Percentiles rank a stretch among this genome's conserved stretches.
phyloP scores from a whole-genome alignment of 2,797 vertebrate species.

The Lates japonicus region DNA sequence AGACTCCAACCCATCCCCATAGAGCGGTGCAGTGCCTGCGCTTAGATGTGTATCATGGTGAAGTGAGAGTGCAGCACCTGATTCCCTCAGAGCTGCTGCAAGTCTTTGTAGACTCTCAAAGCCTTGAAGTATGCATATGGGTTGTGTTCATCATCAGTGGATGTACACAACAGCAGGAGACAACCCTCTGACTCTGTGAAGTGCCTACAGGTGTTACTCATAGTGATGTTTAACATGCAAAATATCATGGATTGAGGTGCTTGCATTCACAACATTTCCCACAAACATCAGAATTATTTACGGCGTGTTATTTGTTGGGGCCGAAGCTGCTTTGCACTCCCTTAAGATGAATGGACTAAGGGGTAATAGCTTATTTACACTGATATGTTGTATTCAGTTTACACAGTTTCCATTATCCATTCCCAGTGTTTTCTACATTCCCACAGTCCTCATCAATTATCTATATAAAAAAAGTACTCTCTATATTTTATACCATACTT shows the following conservation, averaged over 20 bases:
- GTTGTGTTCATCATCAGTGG: slow-evolving; percentile 59
- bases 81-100: slow-evolving; percentile 65
- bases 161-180: slow-evolving; percentile 61
- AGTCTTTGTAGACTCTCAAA: slow-evolving; percentile 60
- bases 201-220: slow-evolving; percentile 54
- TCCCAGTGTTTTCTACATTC: slow-evolving; percentile 23
- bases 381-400: slow-evolving; percentile 42
- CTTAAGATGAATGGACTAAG: slow-evolving; percentile 32
- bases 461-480: neutral
- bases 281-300: slow-evolving; percentile 51
- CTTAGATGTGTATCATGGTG: slow-evolving; percentile 64
- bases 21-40: slow-evolving; percentile 36
- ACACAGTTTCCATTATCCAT: slow-evolving; percentile 38
- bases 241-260: slow-evolving; percentile 16
- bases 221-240: slow-evolving; percentile 56
- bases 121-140: slow-evolving; percentile 69
- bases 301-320: slow-evolving; percentile 28
- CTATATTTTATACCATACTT: slow-evolving; percentile 28
- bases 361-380: slow-evolving; percentile 49
- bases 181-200: slow-evolving; percentile 46
- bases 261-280: slow-evolving; percentile 23
- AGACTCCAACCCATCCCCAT: slow-evolving; percentile 67
- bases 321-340: slow-evolving; percentile 21
- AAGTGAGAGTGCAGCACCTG: slow-evolving; percentile 70
- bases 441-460: slow-evolving; percentile 29